Percentiles rank a stretch among this genome's conserved stretches.
These are phyloP conservation scores for Cataglyphis hispanica DNA, from an alignment of 1,140 invertebrate species.

Conservation along the genomic window DNA sequence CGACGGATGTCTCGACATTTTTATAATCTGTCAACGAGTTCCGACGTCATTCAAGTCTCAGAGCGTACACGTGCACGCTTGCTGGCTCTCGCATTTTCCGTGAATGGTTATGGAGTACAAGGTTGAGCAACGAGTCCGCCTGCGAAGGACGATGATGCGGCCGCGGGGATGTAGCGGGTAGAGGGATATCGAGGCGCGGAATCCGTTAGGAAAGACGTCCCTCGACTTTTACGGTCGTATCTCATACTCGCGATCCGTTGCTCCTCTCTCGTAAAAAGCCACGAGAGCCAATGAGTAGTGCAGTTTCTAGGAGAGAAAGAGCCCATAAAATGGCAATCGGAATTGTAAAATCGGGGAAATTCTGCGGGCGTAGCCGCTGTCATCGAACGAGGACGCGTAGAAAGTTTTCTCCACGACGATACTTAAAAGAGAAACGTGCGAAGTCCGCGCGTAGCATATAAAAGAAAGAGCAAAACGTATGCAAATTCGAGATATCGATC, in stretches of 20 bases:
- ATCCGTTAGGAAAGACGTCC: slow-evolving; percentile 58
- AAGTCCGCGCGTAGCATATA: slow-evolving; percentile 47
- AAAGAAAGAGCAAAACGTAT: slow-evolving; percentile 8
- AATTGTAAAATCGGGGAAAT: slow-evolving; percentile 64
- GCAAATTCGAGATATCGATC: slow-evolving; percentile 26
- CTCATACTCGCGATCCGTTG: slow-evolving; percentile 47
- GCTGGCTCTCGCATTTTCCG: slow-evolving; percentile 59
- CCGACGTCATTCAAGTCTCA: slow-evolving; percentile 41
- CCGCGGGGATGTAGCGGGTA: slow-evolving; percentile 26
- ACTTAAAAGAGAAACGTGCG: slow-evolving; percentile 72
- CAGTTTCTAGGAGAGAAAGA: slow-evolving; percentile 17
- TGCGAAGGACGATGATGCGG: slow-evolving; percentile 27
- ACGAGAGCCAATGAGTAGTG: slow-evolving; percentile 4
- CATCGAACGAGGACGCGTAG: slow-evolving; percentile 38
- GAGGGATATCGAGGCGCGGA: slow-evolving; percentile 7
- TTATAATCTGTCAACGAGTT: slow-evolving; percentile 16
- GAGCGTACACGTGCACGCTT: slow-evolving; percentile 33
- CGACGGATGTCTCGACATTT: slow-evolving; percentile 22
- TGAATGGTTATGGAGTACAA: slow-evolving; percentile 75
- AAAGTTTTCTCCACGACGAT: slow-evolving; percentile 69
- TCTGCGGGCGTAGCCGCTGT: background rate
- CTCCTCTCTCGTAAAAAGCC: background rate
- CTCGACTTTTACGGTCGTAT: slow-evolving; percentile 58
- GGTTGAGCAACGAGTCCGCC: slow-evolving; percentile 63
- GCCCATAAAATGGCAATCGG: background rate